These are phyloP conservation scores for Siderastrea siderea DNA, from an alignment of 92 coral and sea anemone genomes.

Conservation along the genomic window DNA sequence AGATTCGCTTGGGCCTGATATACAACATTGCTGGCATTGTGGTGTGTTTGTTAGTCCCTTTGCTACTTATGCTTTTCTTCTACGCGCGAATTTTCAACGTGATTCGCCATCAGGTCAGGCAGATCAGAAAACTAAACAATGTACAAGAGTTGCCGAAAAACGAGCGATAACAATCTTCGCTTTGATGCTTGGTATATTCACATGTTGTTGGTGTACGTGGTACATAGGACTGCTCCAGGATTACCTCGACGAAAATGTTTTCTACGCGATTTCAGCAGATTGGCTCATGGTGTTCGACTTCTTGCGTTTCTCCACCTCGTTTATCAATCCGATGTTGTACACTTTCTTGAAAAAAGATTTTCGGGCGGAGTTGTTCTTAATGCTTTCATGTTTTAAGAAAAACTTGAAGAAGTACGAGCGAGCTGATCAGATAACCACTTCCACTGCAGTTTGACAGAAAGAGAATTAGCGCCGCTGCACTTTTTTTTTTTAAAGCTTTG, in stretches of 20 bases:
- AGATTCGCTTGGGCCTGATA: slow-evolving; percentile 61
- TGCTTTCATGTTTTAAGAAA: slow-evolving; percentile 23
- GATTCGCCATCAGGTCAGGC: slow-evolving; percentile 78
- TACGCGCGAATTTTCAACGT: slow-evolving; percentile 85
- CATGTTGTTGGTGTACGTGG: slow-evolving; percentile 92
- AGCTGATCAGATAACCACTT: neutral
- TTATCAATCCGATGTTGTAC: slow-evolving; percentile 89
- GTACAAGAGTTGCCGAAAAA: slow-evolving; percentile 75
- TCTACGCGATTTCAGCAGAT: slow-evolving; percentile 49
- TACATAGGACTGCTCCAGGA: slow-evolving; percentile 78
- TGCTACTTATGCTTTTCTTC: slow-evolving; percentile 80
- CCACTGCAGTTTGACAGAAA: neutral
- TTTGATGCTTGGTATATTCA: slow-evolving; percentile 86
- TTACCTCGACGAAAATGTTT: slow-evolving; percentile 53
- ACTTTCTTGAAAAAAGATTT: slow-evolving; percentile 93
- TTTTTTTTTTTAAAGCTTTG: neutral
- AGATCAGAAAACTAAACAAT: slow-evolving; percentile 74
- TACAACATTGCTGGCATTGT: slow-evolving; percentile 76
- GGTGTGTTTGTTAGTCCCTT: slow-evolving; percentile 81
- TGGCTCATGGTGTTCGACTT: slow-evolving; percentile 84
- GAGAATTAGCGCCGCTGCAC: neutral
- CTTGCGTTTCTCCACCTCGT: slow-evolving; percentile 84
- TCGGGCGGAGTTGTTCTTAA: slow-evolving; percentile 62
- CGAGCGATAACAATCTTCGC: slow-evolving; percentile 93
- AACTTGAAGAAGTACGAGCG: slow-evolving; percentile 11